Evolutionary conservation across 1,140 invertebrate species (phyloP).

Genomic region (Lerema accius): DNA sequence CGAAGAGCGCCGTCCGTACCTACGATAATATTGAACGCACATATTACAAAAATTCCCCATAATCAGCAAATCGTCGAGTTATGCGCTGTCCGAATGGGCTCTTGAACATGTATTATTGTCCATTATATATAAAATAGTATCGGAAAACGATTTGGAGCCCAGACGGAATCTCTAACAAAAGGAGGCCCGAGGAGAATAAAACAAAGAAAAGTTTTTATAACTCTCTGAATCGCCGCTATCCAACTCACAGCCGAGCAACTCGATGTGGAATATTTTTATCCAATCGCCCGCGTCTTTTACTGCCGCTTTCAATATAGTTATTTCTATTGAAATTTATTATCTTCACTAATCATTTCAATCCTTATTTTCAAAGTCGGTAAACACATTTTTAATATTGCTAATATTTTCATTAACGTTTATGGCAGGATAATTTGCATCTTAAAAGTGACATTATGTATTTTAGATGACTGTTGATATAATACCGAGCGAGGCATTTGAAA

Average conservation of each 20-base stretch:
- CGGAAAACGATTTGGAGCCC: constrained; percentile 73
- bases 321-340: constrained; percentile 16
- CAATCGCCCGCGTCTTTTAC: constrained; percentile 26
- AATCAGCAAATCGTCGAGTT: constrained; percentile 45
- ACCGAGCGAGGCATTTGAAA: neutral
- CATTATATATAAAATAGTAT: constrained; percentile 69
- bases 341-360: neutral
- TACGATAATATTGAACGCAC: constrained; percentile 14
- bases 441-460: too few relatives aligned
- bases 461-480: neutral
- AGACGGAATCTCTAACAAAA: constrained; percentile 54
- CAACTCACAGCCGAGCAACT: constrained; percentile 35
- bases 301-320: constrained; percentile 25
- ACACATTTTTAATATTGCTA: too few relatives aligned
- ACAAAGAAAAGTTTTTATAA: constrained; percentile 73
- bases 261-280: constrained; percentile 34
- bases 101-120: constrained; percentile 64
- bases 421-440: too few relatives aligned
- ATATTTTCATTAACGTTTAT: too few relatives aligned
- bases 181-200: constrained; percentile 48
- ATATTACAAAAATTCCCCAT: constrained; percentile 39
- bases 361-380: neutral
- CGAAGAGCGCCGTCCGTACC: constrained; percentile 11
- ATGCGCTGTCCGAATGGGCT: constrained; percentile 37
- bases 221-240: constrained; percentile 56